Evolutionary conservation across 2,113 vertebrate genomes (phyloP).

Genomic region (Phasianus colchicus): DNA sequence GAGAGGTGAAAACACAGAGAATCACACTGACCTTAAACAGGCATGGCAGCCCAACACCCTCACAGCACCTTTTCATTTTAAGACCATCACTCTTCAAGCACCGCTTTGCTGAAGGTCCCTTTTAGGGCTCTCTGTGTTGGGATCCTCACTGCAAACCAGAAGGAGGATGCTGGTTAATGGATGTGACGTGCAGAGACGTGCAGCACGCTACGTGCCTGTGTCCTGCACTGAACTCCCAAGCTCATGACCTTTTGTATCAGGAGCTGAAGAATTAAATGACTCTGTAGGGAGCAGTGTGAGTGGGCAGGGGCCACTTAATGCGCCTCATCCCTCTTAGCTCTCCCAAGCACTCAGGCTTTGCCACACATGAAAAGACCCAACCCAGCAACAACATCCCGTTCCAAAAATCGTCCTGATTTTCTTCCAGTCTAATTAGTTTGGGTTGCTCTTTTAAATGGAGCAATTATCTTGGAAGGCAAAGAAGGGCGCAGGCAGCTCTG

Average conservation of each 20-base stretch:
- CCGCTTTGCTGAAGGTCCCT: not conserved
- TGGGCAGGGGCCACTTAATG: not conserved
- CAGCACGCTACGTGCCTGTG: no score
- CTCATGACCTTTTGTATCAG: not conserved
- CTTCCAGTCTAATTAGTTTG: not conserved
- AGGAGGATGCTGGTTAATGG: not conserved
- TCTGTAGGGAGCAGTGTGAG: not conserved
- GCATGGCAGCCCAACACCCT: slow-evolving; percentile 75
- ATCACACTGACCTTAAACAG: slow-evolving; percentile 76
- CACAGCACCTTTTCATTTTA: slow-evolving; percentile 76
- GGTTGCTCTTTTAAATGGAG: not conserved
- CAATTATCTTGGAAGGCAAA: not conserved
- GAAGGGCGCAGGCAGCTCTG: not conserved
- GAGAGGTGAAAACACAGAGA: rapidly evolving
- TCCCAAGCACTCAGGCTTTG: not conserved
- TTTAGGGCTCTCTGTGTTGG: not conserved
- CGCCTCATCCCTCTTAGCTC: not conserved
- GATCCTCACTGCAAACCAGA: slow-evolving; percentile 18
- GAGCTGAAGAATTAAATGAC: not conserved
- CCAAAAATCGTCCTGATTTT: not conserved
- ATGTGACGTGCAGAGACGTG: not conserved
- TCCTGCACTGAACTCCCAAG: not conserved
- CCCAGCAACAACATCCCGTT: not conserved
- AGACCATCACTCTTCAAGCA: not conserved
- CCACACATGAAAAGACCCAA: not conserved